Evolutionary conservation across 2,113 vertebrate species (phyloP).

Genomic region (Gadus chalcogrammus): DNA sequence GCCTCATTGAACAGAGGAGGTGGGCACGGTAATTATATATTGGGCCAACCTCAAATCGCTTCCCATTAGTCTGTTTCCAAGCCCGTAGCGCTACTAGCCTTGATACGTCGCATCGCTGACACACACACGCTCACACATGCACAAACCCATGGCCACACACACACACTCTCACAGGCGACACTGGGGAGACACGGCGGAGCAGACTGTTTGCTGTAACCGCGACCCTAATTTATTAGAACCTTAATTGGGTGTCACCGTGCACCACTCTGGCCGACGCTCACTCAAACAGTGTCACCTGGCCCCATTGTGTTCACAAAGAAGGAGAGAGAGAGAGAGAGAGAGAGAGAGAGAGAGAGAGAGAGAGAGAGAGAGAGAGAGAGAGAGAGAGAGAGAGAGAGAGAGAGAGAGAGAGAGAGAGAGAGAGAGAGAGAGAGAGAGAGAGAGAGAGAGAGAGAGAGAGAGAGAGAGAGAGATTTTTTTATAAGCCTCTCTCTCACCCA

Average conservation of each 20-base stretch:
- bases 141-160: constrained; percentile 14
- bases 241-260: constrained; percentile 61
- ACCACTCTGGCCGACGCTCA: constrained; percentile 55
- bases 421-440: too few relatives aligned
- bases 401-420: too few relatives aligned
- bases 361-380: background rate
- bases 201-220: constrained; percentile 39
- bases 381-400: too few relatives aligned
- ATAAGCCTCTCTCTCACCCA: constrained; percentile 12
- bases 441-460: too few relatives aligned
- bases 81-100: constrained; percentile 44
- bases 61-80: constrained; percentile 69
- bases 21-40: constrained; percentile 76
- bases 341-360: constrained; percentile 26
- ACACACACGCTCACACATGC: constrained; percentile 16
- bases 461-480: too few relatives aligned
- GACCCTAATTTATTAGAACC: constrained; percentile 52
- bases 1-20: constrained; percentile 74
- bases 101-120: constrained; percentile 57
- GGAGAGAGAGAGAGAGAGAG: constrained; percentile 16
- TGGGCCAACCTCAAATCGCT: constrained; percentile 69
- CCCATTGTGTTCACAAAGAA: constrained; percentile 13
- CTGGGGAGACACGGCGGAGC: constrained; percentile 6
- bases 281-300: constrained; percentile 47
- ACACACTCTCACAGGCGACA: constrained; percentile 12